phyloP scores from a whole-genome alignment of 2,113 vertebrate species.

The Sylvietta virens region DNA sequence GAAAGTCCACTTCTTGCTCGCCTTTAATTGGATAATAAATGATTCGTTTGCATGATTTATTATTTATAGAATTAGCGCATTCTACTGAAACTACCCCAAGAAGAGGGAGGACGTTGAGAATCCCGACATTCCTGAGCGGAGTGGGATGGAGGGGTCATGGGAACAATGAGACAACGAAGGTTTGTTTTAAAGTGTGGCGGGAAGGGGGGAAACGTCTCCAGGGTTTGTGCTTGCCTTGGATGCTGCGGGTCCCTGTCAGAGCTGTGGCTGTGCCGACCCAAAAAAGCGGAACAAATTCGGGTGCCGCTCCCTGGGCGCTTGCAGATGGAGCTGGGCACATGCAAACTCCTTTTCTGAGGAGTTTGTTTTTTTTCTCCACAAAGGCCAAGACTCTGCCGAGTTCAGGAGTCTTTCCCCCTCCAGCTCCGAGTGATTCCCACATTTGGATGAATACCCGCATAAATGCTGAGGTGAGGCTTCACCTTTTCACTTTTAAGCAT shows the following conservation, averaged over 20 bases:
- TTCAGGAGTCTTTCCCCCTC: neutral
- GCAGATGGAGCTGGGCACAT: neutral
- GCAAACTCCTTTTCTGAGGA: neutral
- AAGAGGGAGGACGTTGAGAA: neutral
- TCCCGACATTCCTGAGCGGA: neutral
- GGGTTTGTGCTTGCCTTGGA: neutral
- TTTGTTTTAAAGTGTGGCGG: neutral
- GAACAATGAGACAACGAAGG: neutral
- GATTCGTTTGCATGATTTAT: neutral
- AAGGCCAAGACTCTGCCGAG: neutral
- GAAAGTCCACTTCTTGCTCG: fast-evolving
- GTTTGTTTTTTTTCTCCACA: neutral
- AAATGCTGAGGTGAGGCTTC: neutral
- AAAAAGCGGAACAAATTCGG: neutral
- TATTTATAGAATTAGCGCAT: neutral
- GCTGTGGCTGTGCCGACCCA: neutral
- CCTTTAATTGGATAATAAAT: neutral
- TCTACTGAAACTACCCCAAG: neutral
- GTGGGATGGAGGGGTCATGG: neutral
- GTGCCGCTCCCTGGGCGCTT: neutral
- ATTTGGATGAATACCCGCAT: fast-evolving
- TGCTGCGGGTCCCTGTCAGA: neutral
- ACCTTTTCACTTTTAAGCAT: neutral
- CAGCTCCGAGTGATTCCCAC: neutral
- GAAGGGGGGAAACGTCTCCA: neutral